phyloP scores from a whole-genome alignment of 2,113 vertebrate genomes.

The Planiliza haematocheilus region DNA sequence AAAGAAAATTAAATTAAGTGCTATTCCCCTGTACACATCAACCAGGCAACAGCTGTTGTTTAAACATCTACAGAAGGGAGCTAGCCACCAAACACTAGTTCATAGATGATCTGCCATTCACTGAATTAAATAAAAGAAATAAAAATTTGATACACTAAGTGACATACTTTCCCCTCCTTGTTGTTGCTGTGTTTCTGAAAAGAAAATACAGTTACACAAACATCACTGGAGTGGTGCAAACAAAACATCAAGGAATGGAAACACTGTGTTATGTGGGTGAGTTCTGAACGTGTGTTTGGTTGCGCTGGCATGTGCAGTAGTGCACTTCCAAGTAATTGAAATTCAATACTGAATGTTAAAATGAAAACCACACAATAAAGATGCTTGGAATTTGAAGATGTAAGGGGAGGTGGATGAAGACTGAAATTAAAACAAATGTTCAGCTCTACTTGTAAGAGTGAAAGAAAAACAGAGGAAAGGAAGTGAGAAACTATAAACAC shows the following conservation, averaged over 20 bases:
- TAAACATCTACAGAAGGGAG: slow-evolving; percentile 46
- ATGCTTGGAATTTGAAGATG: slow-evolving; percentile 31
- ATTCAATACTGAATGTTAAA: slow-evolving; percentile 39
- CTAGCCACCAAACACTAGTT: slow-evolving; percentile 58
- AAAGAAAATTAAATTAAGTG: slow-evolving; percentile 60
- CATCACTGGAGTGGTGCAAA: slow-evolving; percentile 69
- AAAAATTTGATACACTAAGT: slow-evolving; percentile 75
- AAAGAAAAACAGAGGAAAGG: slow-evolving; percentile 28
- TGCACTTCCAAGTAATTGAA: slow-evolving; percentile 45
- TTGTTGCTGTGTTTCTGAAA: slow-evolving; percentile 86
- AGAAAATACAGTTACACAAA: slow-evolving; percentile 84
- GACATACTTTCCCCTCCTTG: slow-evolving; percentile 86
- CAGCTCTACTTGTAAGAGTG: slow-evolving; percentile 9
- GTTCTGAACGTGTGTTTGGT: slow-evolving; percentile 18
- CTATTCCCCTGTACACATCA: slow-evolving; percentile 59
- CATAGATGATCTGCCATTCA: slow-evolving; percentile 66
- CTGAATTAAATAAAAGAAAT: slow-evolving; percentile 66
- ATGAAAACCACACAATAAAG: slow-evolving; percentile 31
- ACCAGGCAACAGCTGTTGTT: slow-evolving; percentile 47
- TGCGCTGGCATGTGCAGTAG: slow-evolving; percentile 26
- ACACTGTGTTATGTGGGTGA: slow-evolving; percentile 48
- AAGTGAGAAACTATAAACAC: slow-evolving; percentile 3
- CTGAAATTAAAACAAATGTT: slow-evolving; percentile 6
- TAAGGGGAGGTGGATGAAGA: slow-evolving; percentile 16
- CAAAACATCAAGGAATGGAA: slow-evolving; percentile 65